Percentiles rank a stretch among this genome's conserved stretches.
Evolutionary conservation across 1,140 invertebrate genomes (phyloP).

Genomic region (Macrotrachela quadricornifera): DNA sequence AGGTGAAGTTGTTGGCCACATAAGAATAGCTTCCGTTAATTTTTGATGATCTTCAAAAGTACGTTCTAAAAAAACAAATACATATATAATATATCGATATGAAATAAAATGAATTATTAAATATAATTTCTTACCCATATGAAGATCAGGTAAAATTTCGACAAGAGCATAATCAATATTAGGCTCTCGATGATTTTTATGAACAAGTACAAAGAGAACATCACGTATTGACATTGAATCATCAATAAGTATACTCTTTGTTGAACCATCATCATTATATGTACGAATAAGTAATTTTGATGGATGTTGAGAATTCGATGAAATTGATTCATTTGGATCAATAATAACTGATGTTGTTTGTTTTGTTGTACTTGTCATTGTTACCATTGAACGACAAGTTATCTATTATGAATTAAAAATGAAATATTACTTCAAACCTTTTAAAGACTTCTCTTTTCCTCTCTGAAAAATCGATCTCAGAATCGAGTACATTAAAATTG

Average conservation of each 20-base stretch:
- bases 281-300: constrained; percentile 17
- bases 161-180: constrained; percentile 79
- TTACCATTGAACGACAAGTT: too few species aligned
- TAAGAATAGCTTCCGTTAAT: constrained; percentile 76
- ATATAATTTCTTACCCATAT: constrained; percentile 54
- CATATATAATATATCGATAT: constrained; percentile 2
- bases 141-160: constrained; percentile 77
- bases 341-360: too few species aligned
- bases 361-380: too few species aligned
- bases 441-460: too few species aligned
- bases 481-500: too few species aligned
- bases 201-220: constrained; percentile 69
- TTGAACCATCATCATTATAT: constrained; percentile 61
- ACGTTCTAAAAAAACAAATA: constrained; percentile 39
- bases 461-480: too few species aligned
- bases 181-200: constrained; percentile 83
- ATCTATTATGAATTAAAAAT: too few species aligned
- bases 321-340: too few species aligned
- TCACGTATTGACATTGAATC: constrained; percentile 86
- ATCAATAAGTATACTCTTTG: constrained; percentile 81
- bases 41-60: constrained; percentile 91
- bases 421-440: too few species aligned
- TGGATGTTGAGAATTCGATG: too few species aligned
- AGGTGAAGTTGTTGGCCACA: constrained; percentile 83
- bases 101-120: too few species aligned